These are phyloP conservation scores for Ptychodera flava DNA, from an alignment of 35 echinoderm and acorn worm species.

Conservation along the genomic window DNA sequence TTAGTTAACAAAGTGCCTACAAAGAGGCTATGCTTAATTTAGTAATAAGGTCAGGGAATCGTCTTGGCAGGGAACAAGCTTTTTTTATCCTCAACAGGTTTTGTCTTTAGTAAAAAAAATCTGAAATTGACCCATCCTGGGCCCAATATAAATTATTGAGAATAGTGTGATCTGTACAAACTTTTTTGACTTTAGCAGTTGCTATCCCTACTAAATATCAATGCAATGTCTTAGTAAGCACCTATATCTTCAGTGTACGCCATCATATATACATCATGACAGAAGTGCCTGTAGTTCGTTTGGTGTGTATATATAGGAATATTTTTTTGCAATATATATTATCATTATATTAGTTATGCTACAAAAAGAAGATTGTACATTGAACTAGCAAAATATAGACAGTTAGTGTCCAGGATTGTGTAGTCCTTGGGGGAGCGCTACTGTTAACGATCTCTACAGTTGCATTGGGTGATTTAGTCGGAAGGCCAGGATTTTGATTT, in stretches of 20 bases:
- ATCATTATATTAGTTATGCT: background rate
- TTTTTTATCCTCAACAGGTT: background rate
- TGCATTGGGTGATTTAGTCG: no score
- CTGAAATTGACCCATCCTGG: background rate
- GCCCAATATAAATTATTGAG: background rate
- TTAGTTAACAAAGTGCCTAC: background rate
- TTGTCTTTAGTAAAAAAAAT: background rate
- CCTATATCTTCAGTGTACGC: background rate
- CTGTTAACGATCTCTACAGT: background rate
- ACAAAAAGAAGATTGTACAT: background rate
- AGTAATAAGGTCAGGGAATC: background rate
- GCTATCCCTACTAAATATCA: no score
- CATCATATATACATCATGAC: background rate
- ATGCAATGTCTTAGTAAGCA: no score
- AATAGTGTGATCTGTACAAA: constrained; percentile 1
- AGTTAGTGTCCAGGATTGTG: background rate
- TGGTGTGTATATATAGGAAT: background rate
- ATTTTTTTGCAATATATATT: background rate
- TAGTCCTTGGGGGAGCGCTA: constrained; percentile 51
- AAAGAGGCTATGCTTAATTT: background rate
- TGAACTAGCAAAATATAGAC: background rate
- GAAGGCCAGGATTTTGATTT: no score
- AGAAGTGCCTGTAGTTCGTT: background rate
- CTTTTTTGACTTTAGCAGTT: no score
- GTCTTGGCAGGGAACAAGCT: background rate